Evolutionary conservation across 2,888 invertebrate genomes (phyloP), one percentile per base, ranked within the genome.

Genomic region (Drosophila diplacantha): DNA sequence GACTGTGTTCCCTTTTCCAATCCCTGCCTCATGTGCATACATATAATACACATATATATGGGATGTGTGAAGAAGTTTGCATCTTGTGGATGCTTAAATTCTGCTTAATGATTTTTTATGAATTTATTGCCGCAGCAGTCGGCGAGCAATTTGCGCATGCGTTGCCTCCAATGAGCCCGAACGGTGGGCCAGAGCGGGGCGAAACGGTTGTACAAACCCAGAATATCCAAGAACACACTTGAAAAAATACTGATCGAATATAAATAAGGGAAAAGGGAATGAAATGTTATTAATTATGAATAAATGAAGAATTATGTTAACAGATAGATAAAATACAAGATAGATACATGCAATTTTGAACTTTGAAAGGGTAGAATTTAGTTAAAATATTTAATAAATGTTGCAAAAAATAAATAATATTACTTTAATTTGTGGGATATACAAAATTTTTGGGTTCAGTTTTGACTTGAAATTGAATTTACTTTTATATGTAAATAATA

Each of bases 81-180:
- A 65, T 64, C 66, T 64, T 49, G 39, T 64, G 65, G 37, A 64
- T 64, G 65, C 54, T 58, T 66, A 64, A 79, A 73, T 70, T 66
- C 71, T 61, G 74, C 80, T 82, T 78, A 80, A 78, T 78, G 82
- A 78, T 78, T 78, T 75, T 77, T 78, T 78, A 78, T 78, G 78
- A 80, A 78, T 82, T 78, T 78, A 78, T 82, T 82, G 83, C 74
- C 73, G 47, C 64, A 70, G 67, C 76, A 75, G 80, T 54, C 81
- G 71, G 63, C 76, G 56, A 70, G 56, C 72, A 79, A 78, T 80
- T 78, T 80, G 81, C 83, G 79, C 79, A 78, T 80, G 83, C 79
- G 75, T 83, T 74, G 81, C 73, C 73, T 68, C 81, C 78, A 83
- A 79, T 80, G 79, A 75, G 73, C 72, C 81, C 47, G 72, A 83